Percentiles rank a stretch among this genome's conserved stretches.
These are phyloP conservation scores for Drosophila ficusphila DNA, from an alignment of 1,140 invertebrate species.

Conservation along the genomic window DNA sequence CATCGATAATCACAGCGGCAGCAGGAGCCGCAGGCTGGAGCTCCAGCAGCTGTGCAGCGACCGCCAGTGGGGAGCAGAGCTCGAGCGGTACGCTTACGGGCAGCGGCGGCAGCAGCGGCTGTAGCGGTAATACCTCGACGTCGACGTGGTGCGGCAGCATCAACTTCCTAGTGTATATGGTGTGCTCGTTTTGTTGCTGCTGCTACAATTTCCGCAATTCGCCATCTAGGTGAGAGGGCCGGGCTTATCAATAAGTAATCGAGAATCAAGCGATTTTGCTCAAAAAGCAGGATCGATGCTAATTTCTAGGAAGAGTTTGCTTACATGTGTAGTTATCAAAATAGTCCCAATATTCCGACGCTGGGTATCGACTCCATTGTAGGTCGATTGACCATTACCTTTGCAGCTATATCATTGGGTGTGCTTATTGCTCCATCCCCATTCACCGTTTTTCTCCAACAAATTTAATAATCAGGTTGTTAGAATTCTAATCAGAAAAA, in stretches of 20 bases:
- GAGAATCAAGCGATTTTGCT: not conserved
- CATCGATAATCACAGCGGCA: conserved; percentile 63
- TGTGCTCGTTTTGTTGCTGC: conserved; percentile 83
- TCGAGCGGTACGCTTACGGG: conserved; percentile 43
- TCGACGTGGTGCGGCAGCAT: conserved; percentile 81
- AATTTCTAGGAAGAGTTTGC: too few species aligned
- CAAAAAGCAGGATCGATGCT: too few species aligned
- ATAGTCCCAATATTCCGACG: too few species aligned
- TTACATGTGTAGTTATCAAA: too few species aligned
- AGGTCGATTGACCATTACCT: too few species aligned
- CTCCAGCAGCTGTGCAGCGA: conserved; percentile 27
- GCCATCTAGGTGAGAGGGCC: conserved; percentile 71
- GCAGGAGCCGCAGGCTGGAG: conserved; percentile 2
- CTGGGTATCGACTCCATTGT: too few species aligned
- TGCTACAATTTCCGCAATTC: conserved; percentile 82
- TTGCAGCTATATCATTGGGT: too few species aligned
- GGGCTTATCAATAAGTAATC: not conserved
- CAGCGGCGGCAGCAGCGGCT: conserved; percentile 30
- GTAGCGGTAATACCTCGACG: conserved; percentile 50
- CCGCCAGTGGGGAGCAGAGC: conserved; percentile 20
- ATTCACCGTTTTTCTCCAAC: conserved; percentile 5
- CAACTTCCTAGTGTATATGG: conserved; percentile 83
- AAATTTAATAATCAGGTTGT: conserved; percentile 58
- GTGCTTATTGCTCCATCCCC: too few species aligned
- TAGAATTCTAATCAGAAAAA: conserved; percentile 56